Evolutionary conservation across 2,888 invertebrate species (phyloP), one percentile per base, ranked within the genome.

Genomic region (Anodontia alba): DNA sequence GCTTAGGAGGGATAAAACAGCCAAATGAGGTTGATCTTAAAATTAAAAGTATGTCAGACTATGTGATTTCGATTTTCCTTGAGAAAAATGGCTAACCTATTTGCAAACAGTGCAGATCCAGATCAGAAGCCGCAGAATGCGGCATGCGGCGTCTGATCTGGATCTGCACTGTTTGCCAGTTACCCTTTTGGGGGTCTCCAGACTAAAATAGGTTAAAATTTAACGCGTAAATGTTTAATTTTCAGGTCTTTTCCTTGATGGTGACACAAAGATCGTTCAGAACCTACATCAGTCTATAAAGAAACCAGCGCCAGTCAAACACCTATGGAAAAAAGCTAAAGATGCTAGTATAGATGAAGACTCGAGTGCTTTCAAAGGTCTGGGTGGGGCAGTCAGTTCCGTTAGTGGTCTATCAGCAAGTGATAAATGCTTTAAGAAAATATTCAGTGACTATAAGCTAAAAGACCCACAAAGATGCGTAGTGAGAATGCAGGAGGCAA

Each of bases 201-300:
- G n/a, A n/a, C n/a, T n/a, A n/a, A n/a, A n/a, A n/a, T n/a, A n/a
- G n/a, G n/a, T n/a, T n/a, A n/a, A n/a, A n/a, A n/a, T n/a, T n/a
- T n/a, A n/a, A n/a, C n/a, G n/a, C n/a, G n/a, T n/a, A n/a, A n/a
- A n/a, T n/a, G n/a, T n/a, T n/a, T n/a, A n/a, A n/a, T n/a, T 75
- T 75, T 15, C 69, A 91, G 92, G 91, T 8, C 87, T 85, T 10
- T 80, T 91, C 23, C 77, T 90, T 5, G 90, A 89, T 20, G 90
- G 89, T 42, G 90, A 92, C 26, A 85, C 78, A 12, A 83, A 84
- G 66, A 79, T 83, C 1, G 84, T 90, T 3, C 85, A 83, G 0
- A 89, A 90, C 31, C 81, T 91, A 5, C 91, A 91, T 69, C 89
- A 88, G 57, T 91, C 91, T n/a, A 86, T 91, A 78, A 88, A 88